Percentiles rank a stretch among this genome's conserved stretches.
phyloP scores from a whole-genome alignment of 1,140 invertebrate genomes.

The Hypothenemus hampei region DNA sequence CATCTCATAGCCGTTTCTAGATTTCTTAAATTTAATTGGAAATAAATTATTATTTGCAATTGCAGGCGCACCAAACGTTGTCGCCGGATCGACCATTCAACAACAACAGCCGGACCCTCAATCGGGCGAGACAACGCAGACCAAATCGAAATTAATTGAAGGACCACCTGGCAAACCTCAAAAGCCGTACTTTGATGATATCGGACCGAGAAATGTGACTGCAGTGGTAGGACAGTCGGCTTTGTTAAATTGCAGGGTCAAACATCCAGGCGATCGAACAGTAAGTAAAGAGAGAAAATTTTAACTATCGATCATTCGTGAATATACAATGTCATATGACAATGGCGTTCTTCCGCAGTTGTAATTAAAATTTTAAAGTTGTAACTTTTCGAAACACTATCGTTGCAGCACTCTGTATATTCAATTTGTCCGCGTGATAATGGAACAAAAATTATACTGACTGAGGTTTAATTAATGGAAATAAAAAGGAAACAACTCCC shows the following conservation, averaged over 20 bases:
- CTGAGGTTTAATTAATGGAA: constrained; percentile 23
- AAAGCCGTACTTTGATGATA: constrained; percentile 80
- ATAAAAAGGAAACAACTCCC: constrained; percentile 21
- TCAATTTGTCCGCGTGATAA: constrained; percentile 3
- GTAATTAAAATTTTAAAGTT: too few species aligned
- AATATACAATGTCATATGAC: too few species aligned
- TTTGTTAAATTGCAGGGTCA: constrained; percentile 74
- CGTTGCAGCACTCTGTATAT: too few species aligned
- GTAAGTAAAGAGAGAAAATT: constrained; percentile 53
- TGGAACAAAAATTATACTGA: constrained; percentile 7
- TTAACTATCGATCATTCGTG: too few species aligned
- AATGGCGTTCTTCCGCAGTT: too few species aligned
- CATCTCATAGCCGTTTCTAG: too few species aligned
- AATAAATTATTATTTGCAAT: neutral
- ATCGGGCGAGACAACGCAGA: constrained; percentile 28
- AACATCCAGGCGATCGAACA: constrained; percentile 81
- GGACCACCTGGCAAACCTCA: constrained; percentile 27
- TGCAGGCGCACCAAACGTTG: constrained; percentile 33
- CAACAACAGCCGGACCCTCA: too few species aligned
- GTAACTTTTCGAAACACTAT: too few species aligned
- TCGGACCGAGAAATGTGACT: constrained; percentile 74
- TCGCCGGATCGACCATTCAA: constrained; percentile 27
- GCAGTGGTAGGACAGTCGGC: constrained; percentile 79
- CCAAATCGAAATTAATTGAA: constrained; percentile 35
- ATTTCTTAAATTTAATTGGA: too few species aligned